Evolutionary conservation across 1,140 invertebrate species (phyloP), one percentile per base, ranked within the genome.

Genomic region (Trichoplusia ni): DNA sequence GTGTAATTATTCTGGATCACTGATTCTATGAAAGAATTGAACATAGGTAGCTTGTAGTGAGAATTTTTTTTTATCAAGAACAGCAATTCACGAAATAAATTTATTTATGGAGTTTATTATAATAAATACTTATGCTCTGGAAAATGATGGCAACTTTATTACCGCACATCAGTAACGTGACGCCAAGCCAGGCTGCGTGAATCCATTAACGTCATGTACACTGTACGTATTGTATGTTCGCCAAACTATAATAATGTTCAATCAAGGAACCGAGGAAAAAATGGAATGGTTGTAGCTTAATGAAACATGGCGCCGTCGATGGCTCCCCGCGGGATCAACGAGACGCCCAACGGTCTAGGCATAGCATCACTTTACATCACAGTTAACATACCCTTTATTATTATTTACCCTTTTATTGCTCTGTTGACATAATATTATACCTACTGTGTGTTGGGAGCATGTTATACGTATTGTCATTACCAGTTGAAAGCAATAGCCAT

Each of bases 261-360:
- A 47, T 47, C 44, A 19, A 14, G 23, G 7, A 47, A 13, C 44
- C 9, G 11, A 7, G 13, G 25, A 18, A 47, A 46, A 47, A 31
- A 31, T 31, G 2, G n/a, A 47, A 47, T 47, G 25, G 13, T 18
- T 47, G 25, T 18, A 29, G 65, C 53, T 49, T 67, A 64, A 71
- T 73, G 65, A 65, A 71, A 54, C 54, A 40, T 40, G 80, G 79
- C 79, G 79, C 82, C 80, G 71, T 11, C 4, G 53, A 47, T 27
- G 78, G 65, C 77, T 77, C 71, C 67, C 35, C 29, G 35, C 23
- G 51, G 60, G 51, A 59, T 54, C 44, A 46, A 74, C 81, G 68
- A 73, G 75, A 79, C 75, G 82, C 77, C 80, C 75, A 73, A 71
- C 54, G 63, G 82, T 81, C 75, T 84, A 78, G 69, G 71, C 46